Percentiles rank a stretch among this genome's conserved stretches.
phyloP scores from a whole-genome alignment of 92 coral and sea anemone genomes.

The Pocillopora grandis region DNA sequence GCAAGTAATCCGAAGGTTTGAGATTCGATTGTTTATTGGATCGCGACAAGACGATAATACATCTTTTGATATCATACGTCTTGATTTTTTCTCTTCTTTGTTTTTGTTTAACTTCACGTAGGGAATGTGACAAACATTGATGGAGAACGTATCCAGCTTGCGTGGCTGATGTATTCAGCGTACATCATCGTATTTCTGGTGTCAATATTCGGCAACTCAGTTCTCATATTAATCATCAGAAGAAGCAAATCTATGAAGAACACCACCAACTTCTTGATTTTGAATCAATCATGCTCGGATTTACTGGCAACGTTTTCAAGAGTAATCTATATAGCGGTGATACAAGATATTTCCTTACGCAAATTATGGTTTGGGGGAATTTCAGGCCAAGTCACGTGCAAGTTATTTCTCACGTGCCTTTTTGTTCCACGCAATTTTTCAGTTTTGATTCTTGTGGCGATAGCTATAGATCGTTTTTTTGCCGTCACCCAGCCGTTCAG shows the following conservation, averaged over 20 bases:
- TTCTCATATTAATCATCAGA: neutral
- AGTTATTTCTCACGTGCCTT: neutral
- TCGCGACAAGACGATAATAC: too few relatives aligned
- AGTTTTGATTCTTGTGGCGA: constrained; percentile 3
- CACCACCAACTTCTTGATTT: neutral
- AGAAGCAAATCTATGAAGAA: neutral
- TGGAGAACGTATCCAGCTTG: neutral
- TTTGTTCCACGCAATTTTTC: neutral
- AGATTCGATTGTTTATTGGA: too few relatives aligned
- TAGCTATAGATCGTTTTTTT: constrained; percentile 16
- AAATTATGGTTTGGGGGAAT: constrained; percentile 10
- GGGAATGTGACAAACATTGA: neutral
- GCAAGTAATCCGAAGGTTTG: too few relatives aligned
- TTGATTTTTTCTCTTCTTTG: too few relatives aligned
- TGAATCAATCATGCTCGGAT: neutral
- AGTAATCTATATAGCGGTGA: neutral
- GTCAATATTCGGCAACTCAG: neutral
- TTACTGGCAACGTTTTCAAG: neutral
- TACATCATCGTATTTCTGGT: neutral
- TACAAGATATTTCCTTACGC: neutral
- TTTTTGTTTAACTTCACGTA: too few relatives aligned
- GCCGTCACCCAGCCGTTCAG: neutral
- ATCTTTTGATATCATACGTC: too few relatives aligned
- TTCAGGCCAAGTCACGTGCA: neutral
- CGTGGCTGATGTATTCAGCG: neutral